Percentiles rank a stretch among this genome's conserved stretches.
These are phyloP conservation scores for Propithecus deckenii DNA, from an alignment of 2,797 vertebrate species.

Conservation along the genomic window DNA sequence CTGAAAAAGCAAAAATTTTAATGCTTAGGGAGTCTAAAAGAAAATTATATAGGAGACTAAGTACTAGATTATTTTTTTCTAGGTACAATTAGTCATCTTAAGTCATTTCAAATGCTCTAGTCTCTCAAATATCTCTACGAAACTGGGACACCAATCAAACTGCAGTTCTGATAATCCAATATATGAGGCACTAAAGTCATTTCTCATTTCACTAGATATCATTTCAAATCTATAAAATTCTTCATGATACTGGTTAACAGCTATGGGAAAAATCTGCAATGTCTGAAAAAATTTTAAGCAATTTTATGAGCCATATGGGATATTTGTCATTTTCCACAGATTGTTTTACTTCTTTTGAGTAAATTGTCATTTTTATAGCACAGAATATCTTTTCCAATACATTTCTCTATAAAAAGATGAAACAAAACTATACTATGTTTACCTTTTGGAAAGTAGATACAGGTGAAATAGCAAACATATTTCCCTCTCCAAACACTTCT, in stretches of 20 bases:
- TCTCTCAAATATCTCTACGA: slow-evolving; percentile 39
- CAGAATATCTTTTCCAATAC: slow-evolving; percentile 23
- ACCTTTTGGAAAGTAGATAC: slow-evolving; percentile 95
- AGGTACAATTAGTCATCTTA: slow-evolving; percentile 16
- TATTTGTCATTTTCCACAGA: slow-evolving; percentile 40
- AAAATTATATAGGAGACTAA: slow-evolving; percentile 14
- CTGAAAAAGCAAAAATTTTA: slow-evolving; percentile 28
- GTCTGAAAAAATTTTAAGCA: not conserved
- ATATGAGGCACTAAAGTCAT: not conserved
- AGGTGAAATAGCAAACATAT: slow-evolving; percentile 96
- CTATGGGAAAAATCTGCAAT: not conserved
- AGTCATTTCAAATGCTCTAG: slow-evolving; percentile 15
- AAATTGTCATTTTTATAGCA: slow-evolving; percentile 35
- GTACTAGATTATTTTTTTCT: not conserved
- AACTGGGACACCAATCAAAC: slow-evolving; percentile 38
- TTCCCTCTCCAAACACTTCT: slow-evolving; percentile 97
- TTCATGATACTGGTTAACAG: slow-evolving; percentile 22
- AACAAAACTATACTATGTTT: slow-evolving; percentile 7
- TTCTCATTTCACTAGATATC: slow-evolving; percentile 17
- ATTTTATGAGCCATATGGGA: slow-evolving; percentile 18
- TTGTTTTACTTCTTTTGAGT: slow-evolving; percentile 31
- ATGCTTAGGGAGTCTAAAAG: not conserved
- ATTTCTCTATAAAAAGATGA: slow-evolving; percentile 35
- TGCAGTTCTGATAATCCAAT: slow-evolving; percentile 20
- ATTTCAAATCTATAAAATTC: slow-evolving; percentile 50